Evolutionary conservation across 1,140 invertebrate genomes (phyloP).

Genomic region (Lordiphosa mommai): DNA sequence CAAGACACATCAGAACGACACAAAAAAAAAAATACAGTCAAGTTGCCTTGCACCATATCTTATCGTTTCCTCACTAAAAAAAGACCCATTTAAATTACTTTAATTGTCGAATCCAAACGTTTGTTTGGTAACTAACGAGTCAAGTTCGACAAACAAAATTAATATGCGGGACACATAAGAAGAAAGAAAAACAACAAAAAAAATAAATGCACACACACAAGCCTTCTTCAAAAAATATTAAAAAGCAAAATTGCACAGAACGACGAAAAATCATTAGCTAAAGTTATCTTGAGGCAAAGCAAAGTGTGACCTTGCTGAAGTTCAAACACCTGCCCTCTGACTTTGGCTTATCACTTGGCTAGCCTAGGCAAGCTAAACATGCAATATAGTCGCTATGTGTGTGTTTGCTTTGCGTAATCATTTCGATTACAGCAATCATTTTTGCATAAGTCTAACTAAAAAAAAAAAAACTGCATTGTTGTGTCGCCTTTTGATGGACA

Average conservation of each 20-base stretch:
- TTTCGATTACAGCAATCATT: constrained; percentile 37
- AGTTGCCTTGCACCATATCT: constrained; percentile 15
- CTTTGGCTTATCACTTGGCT: constrained; percentile 52
- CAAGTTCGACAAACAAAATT: constrained; percentile 1
- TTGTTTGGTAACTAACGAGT: background rate
- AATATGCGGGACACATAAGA: constrained; percentile 3
- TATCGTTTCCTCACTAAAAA: constrained; percentile 12
- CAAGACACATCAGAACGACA: no score
- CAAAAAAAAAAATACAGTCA: no score
- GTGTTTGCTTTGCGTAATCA: constrained; percentile 39
- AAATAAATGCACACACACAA: constrained; percentile 2
- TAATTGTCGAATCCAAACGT: constrained; percentile 5
- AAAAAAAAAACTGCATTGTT: constrained; percentile 20
- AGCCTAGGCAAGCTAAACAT: no score
- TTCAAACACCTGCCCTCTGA: constrained; percentile 72
- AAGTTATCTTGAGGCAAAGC: constrained; percentile 30
- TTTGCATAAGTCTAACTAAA: constrained; percentile 17
- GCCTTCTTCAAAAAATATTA: background rate
- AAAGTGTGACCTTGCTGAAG: constrained; percentile 59
- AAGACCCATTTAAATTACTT: constrained; percentile 7
- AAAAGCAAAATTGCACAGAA: background rate
- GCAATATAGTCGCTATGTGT: constrained; percentile 45
- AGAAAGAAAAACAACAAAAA: background rate
- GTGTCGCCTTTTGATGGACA: constrained; percentile 30
- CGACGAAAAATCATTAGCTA: constrained; percentile 5